These are phyloP conservation scores for Lithophane semibrunnea DNA, from an alignment of 2,888 invertebrate genomes.

Conservation along the genomic window DNA sequence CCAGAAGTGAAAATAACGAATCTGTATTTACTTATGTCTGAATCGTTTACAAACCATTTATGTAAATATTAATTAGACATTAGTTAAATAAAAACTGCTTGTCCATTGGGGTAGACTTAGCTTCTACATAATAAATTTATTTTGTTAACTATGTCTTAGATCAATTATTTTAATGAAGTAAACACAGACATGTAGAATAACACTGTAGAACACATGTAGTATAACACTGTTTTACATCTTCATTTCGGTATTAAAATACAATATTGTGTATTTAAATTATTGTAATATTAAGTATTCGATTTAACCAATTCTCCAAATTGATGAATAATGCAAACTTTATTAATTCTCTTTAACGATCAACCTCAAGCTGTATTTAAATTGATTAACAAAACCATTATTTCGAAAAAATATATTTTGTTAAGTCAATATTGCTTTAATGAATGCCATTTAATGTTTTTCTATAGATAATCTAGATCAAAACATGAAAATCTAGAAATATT, in stretches of 20 bases:
- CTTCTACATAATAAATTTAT: too few species aligned
- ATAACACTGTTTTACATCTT: constrained; percentile 1
- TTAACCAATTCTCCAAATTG: constrained; percentile 4
- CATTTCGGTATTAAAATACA: background rate
- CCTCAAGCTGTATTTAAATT: background rate
- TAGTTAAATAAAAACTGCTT: background rate
- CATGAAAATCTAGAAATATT: too few species aligned
- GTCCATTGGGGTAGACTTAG: background rate
- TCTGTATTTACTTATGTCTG: constrained; percentile 13
- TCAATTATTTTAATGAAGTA: background rate
- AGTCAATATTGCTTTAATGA: background rate
- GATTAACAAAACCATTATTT: background rate
- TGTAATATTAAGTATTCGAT: constrained; percentile 3
- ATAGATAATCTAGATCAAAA: too few species aligned
- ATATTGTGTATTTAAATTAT: constrained; percentile 6
- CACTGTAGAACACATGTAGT: background rate
- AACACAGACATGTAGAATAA: background rate
- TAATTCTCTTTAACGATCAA: constrained; percentile 11
- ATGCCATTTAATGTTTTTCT: background rate
- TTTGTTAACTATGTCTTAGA: background rate
- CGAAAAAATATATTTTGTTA: background rate
- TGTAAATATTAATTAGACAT: too few species aligned
- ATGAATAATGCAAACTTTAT: constrained; percentile 24
- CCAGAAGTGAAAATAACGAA: too few species aligned
- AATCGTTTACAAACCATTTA: background rate